Evolutionary conservation across 1,140 invertebrate species (phyloP).

Genomic region (Rhopalosiphum padi): DNA sequence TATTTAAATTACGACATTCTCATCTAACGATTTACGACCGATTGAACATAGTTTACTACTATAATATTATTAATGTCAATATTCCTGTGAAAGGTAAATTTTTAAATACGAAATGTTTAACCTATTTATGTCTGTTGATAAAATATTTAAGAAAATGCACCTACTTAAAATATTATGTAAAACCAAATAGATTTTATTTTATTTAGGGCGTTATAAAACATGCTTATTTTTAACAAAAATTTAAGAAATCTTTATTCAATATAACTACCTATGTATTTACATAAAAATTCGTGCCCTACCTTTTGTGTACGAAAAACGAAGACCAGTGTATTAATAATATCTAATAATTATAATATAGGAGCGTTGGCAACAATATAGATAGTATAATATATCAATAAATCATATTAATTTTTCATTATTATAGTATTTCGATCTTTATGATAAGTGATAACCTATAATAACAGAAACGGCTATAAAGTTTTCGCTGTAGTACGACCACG

Average conservation of each 20-base stretch:
- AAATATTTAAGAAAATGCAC: too few relatives aligned
- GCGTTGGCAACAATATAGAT: background rate
- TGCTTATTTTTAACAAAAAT: background rate
- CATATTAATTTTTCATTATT: background rate
- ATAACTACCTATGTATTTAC: background rate
- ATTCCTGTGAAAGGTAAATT: too few relatives aligned
- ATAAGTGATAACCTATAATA: background rate
- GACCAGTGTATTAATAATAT: background rate
- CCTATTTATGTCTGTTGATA: too few relatives aligned
- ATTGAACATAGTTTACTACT: too few relatives aligned
- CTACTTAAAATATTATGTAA: too few relatives aligned
- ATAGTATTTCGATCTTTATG: background rate
- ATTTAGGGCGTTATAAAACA: background rate
- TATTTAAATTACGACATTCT: too few relatives aligned
- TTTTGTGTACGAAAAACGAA: background rate
- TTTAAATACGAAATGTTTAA: too few relatives aligned
- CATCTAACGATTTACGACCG: too few relatives aligned
- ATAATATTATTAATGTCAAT: too few relatives aligned
- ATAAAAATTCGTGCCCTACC: background rate
- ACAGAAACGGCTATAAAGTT: background rate
- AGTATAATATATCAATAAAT: background rate
- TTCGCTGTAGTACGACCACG: background rate
- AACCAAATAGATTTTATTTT: too few relatives aligned
- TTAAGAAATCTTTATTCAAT: background rate
- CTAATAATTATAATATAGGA: background rate